phyloP scores from a whole-genome alignment of 2,797 vertebrate species.

The Potorous gilbertii region DNA sequence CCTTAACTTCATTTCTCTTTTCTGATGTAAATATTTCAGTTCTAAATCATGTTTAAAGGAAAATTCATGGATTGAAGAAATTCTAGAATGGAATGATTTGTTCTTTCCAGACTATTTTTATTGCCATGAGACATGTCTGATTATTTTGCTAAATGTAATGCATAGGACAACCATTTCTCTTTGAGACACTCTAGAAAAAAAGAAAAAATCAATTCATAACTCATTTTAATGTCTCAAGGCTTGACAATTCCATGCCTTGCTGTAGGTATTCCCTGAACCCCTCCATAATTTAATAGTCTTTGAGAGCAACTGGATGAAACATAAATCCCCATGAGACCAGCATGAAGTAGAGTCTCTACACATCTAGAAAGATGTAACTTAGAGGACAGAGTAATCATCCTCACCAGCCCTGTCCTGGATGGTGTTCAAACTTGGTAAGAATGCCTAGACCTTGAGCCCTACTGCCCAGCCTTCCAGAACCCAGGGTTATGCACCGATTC shows the following conservation, averaged over 20 bases:
- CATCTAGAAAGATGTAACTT: neutral
- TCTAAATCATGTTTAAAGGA: neutral
- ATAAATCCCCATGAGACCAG: neutral
- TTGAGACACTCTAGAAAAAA: neutral
- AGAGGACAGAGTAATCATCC: neutral
- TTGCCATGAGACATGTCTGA: neutral
- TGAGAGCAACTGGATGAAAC: neutral
- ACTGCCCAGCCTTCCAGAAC: neutral
- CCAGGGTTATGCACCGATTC: neutral
- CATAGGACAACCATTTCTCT: neutral
- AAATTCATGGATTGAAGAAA: neutral
- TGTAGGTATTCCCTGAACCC: neutral
- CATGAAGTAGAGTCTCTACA: neutral
- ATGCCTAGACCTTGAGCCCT: neutral
- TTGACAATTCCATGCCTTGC: neutral
- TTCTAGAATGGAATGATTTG: neutral
- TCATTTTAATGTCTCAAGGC: neutral
- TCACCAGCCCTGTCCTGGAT: neutral
- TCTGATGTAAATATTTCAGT: neutral
- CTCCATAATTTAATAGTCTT: neutral
- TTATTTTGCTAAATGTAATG: neutral
- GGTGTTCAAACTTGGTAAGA: neutral
- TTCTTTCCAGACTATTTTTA: neutral
- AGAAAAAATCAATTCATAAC: neutral
- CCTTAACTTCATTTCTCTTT: slow-evolving; percentile 45